Evolutionary conservation across 2,797 vertebrate genomes (phyloP).

Genomic region (Caiman crocodilus): DNA sequence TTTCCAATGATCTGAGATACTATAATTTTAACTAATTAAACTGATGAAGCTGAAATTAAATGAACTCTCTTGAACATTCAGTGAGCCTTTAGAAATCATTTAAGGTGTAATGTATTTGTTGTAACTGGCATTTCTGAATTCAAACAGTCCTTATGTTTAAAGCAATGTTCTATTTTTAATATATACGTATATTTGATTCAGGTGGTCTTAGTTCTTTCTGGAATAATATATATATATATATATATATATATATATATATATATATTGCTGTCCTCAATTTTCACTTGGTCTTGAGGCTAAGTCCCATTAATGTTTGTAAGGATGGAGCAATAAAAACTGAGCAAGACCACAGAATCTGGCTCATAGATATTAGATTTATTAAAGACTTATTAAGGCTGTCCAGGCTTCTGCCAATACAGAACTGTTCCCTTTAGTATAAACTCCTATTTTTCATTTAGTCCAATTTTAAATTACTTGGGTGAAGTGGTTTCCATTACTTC

Average conservation of each 20-base stretch:
- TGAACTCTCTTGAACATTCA: slow-evolving; percentile 63
- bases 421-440: slow-evolving; percentile 72
- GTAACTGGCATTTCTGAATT: slow-evolving; percentile 62
- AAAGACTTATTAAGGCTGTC: slow-evolving; percentile 63
- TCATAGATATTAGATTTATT: slow-evolving; percentile 62
- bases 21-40: slow-evolving; percentile 64
- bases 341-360: slow-evolving; percentile 68
- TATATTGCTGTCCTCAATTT: slow-evolving; percentile 36
- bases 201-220: neutral
- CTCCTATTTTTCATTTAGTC: slow-evolving; percentile 67
- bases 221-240: neutral
- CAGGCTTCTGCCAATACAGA: slow-evolving; percentile 66
- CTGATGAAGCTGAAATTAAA: slow-evolving; percentile 70
- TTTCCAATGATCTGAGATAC: neutral
- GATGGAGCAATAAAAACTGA: slow-evolving; percentile 66
- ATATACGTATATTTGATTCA: slow-evolving; percentile 2
- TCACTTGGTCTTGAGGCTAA: slow-evolving; percentile 17
- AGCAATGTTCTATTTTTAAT: slow-evolving; percentile 62
- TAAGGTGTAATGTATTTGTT: slow-evolving; percentile 19
- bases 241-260: too few species aligned
- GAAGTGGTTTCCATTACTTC: slow-evolving; percentile 78
- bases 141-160: slow-evolving; percentile 67
- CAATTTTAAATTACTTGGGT: slow-evolving; percentile 74
- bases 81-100: slow-evolving; percentile 64
- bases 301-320: slow-evolving; percentile 48